Evolutionary conservation across 2,888 invertebrate genomes (phyloP).

Genomic region (Sthenelais limicola): DNA sequence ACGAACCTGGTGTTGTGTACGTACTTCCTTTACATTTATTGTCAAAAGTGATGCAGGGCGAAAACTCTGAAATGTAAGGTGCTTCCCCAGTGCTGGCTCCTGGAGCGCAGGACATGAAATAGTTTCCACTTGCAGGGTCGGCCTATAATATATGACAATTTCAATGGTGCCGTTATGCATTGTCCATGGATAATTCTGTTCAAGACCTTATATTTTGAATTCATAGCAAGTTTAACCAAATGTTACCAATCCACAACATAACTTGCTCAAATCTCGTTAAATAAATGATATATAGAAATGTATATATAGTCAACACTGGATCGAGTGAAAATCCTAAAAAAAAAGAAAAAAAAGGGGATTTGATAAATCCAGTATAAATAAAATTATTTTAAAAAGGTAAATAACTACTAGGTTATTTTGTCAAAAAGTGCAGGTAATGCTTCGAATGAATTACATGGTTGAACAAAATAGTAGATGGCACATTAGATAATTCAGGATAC

Average conservation of each 20-base stretch:
- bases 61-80: not conserved
- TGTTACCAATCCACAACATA: too few relatives aligned
- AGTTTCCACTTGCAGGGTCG: not conserved
- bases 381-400: too few relatives aligned
- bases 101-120: not conserved
- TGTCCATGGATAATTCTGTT: too few relatives aligned
- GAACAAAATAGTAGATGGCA: too few relatives aligned
- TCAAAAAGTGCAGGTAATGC: too few relatives aligned
- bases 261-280: not conserved
- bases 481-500: not conserved
- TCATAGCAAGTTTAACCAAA: too few relatives aligned
- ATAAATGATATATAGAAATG: not conserved
- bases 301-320: not conserved
- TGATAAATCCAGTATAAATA: too few relatives aligned
- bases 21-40: constrained; percentile 7
- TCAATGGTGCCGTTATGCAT: not conserved
- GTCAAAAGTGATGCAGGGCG: constrained; percentile 2
- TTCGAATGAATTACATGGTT: too few relatives aligned
- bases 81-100: constrained; percentile 11
- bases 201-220: too few relatives aligned
- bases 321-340: too few relatives aligned
- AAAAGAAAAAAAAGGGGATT: too few relatives aligned
- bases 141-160: not conserved
- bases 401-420: too few relatives aligned
- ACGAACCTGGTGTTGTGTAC: not conserved